Evolutionary conservation across 2,888 invertebrate genomes (phyloP), one percentile per base, ranked within the genome.

Genomic region (Seira ritae): DNA sequence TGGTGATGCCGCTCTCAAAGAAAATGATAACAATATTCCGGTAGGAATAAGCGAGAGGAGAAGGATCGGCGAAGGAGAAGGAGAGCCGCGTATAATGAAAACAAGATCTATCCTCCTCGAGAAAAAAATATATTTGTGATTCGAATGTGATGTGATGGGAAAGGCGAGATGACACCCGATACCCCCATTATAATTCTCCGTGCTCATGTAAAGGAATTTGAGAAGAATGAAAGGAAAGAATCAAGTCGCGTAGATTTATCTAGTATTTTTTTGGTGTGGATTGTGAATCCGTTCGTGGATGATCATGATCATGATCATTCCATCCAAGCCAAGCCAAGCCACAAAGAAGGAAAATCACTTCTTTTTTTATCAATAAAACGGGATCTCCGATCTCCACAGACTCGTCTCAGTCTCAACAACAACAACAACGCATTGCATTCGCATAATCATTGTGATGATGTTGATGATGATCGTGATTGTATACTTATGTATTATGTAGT

Each of bases 321-420:
- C 31, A 42, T 20, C 19, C 12, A 19, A 19, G 19, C 15, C 4
- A 17, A 66, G 22, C 60, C 12, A 65, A 42, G 66, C 74, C 74
- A 20, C 74, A 74, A 17, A 55, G 68, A 70, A 19, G 60, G 8
- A 31, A 77, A 77, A 77, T 69, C 77, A 62, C 68, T 77, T 77
- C 62, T 69, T 66, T 66, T 3, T n/a, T n/a, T n/a, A n/a, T n/a
- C n/a, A n/a, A n/a, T n/a, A n/a, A n/a, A n/a, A n/a, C n/a, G n/a
- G n/a, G n/a, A n/a, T n/a, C n/a, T n/a, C n/a, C n/a, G n/a, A n/a
- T n/a, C n/a, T n/a, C n/a, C n/a, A n/a, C n/a, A 31, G 31, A 31
- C 31, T 31, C 31, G 31, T 4, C 31, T 31, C 31, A n/a, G 31
- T 31, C 31, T 31, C 8, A 4, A 8, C 31, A 2, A 2, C 3